A percentile compares a stretch with the other conserved stretches of the same genome.
Conservation (phyloP, 2,113 vertebrate genomes). For the Sturnus vulgaris region DNA sequence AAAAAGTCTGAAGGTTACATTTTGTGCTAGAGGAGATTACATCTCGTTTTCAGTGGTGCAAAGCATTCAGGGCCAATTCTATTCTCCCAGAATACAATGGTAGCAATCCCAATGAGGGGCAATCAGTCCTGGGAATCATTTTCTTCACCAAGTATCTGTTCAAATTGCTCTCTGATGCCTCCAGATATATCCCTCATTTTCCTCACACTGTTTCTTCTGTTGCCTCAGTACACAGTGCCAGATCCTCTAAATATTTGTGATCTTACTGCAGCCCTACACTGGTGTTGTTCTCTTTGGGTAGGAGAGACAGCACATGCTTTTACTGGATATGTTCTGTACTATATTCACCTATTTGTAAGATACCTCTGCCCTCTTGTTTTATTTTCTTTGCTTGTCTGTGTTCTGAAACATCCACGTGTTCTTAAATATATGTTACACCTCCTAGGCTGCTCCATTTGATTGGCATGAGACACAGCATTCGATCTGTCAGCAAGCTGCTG, state of each 20-base stretch:
- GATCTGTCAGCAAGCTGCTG: background rate
- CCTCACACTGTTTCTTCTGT: background rate
- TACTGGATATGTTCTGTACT: background rate
- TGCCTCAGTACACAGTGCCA: background rate
- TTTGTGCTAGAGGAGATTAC: conserved; percentile 2
- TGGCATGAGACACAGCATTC: background rate
- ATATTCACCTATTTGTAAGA: background rate
- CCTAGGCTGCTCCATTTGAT: background rate
- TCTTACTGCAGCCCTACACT: background rate
- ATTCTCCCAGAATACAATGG: conserved; percentile 6
- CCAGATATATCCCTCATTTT: conserved; percentile 8
- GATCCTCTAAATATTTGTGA: background rate
- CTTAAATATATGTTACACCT: background rate
- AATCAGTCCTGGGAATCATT: background rate
- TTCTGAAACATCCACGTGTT: background rate
- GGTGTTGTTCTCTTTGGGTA: background rate
- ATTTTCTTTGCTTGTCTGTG: background rate
- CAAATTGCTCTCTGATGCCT: conserved; percentile 17
- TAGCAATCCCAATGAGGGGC: background rate
- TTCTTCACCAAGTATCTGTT: background rate
- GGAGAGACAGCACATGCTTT: background rate
- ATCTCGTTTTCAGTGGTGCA: background rate
- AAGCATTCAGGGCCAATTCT: background rate
- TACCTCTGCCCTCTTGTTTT: background rate
- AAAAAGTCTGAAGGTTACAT: background rate